Conservation (phyloP, 2,797 vertebrate species). For the Hephaestus fuliginosus region DNA sequence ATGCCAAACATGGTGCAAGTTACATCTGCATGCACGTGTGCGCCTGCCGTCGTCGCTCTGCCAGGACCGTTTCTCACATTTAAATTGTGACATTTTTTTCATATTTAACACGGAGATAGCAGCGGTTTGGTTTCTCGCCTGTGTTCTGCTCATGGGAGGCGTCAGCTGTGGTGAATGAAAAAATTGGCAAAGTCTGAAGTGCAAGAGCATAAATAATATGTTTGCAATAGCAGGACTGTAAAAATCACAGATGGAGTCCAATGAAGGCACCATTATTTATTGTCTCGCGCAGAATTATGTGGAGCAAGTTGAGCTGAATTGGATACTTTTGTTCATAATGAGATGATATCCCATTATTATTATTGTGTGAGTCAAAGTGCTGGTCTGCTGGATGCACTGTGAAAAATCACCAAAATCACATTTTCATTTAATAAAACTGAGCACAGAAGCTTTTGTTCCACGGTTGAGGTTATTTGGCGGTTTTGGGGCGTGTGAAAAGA, state of each 20-base stretch:
- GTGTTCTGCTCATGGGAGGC: slow-evolving; percentile 11
- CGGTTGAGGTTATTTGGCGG: not conserved
- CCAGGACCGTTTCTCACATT: slow-evolving; percentile 11
- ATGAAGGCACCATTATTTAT: not conserved
- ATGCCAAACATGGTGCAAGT: slow-evolving; percentile 21
- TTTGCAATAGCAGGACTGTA: slow-evolving; percentile 18
- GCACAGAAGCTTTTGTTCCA: not conserved
- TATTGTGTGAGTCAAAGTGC: slow-evolving; percentile 1
- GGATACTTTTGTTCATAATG: slow-evolving; percentile 18
- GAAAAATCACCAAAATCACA: slow-evolving; percentile 12
- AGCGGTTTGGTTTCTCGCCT: slow-evolving; percentile 6
- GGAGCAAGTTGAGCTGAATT: slow-evolving; percentile 5
- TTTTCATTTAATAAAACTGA: slow-evolving; percentile 3
- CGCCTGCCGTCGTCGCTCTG: not conserved
- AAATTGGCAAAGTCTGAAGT: slow-evolving; percentile 5
- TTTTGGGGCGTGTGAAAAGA: not conserved
- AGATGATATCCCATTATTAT: slow-evolving; percentile 22
- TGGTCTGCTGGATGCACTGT: not conserved
- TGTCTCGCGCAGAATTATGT: not conserved
- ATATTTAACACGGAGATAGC: not conserved
- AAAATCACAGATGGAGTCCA: slow-evolving; percentile 19
- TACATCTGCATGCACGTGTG: slow-evolving; percentile 35
- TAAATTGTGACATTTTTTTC: slow-evolving; percentile 4
- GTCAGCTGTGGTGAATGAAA: slow-evolving; percentile 31
- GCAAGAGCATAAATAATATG: slow-evolving; percentile 17